phyloP scores from a whole-genome alignment of 2,888 invertebrate species.

The Cosmopolites sordidus region DNA sequence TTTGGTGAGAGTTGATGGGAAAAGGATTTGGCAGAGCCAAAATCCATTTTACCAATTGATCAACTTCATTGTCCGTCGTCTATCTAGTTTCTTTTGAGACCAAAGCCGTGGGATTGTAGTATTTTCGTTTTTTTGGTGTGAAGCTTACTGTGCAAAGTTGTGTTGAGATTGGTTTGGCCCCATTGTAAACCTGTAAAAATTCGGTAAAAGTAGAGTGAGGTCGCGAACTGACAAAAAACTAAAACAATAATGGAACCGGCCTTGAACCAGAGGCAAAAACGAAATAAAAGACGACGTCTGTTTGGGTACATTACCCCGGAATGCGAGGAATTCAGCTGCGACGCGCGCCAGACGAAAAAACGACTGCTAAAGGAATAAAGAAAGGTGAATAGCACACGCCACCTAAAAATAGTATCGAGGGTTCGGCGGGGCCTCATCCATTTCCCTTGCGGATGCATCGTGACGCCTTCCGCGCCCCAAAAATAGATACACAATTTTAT shows the following conservation, averaged over 20 bases:
- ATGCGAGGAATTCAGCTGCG: slow-evolving; percentile 8
- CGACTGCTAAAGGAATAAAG: slow-evolving; percentile 23
- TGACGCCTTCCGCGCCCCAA: neutral
- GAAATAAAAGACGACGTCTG: neutral
- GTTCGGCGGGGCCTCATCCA: slow-evolving; percentile 15
- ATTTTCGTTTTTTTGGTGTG: too few relatives aligned
- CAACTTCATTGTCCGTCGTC: slow-evolving; percentile 29
- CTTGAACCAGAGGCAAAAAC: slow-evolving; percentile 1
- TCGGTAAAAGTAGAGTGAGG: too few relatives aligned
- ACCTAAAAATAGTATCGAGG: slow-evolving; percentile 32
- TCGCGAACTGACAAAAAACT: slow-evolving; percentile 6
- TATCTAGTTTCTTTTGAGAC: slow-evolving; percentile 19
- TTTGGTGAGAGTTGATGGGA: slow-evolving; percentile 33
- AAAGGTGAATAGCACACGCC: slow-evolving; percentile 28
- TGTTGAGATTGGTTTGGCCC: slow-evolving; percentile 36
- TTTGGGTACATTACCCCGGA: slow-evolving; percentile 10
- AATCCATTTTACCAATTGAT: slow-evolving; percentile 32
- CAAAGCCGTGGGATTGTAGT: neutral
- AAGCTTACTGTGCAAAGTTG: slow-evolving; percentile 21
- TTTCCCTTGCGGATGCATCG: slow-evolving; percentile 5
- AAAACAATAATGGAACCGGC: slow-evolving; percentile 6
- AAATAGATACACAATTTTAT: neutral
- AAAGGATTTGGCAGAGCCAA: slow-evolving; percentile 31
- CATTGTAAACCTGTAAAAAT: slow-evolving; percentile 43
- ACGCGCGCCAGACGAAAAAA: slow-evolving; percentile 13